These are phyloP conservation scores for Sisyra terminalis DNA, from an alignment of 2,888 invertebrate species.

Conservation along the genomic window DNA sequence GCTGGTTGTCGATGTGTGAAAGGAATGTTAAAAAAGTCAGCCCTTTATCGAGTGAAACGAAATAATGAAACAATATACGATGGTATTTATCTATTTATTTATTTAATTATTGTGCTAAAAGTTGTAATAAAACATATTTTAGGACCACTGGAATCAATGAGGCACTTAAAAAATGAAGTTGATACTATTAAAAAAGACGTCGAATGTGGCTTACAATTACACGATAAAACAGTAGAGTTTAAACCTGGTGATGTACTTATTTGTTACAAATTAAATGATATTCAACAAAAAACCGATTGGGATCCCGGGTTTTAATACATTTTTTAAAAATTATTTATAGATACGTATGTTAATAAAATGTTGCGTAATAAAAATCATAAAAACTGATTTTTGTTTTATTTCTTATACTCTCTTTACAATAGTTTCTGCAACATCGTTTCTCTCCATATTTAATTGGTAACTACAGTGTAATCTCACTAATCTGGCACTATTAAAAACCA, in stretches of 20 bases:
- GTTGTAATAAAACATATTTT: too few species aligned
- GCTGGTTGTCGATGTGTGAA: slow-evolving; percentile 78
- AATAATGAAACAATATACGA: slow-evolving; percentile 46
- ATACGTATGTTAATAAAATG: too few species aligned
- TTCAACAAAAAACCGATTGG: slow-evolving; percentile 58
- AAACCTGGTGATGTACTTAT: slow-evolving; percentile 60
- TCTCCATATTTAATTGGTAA: too few species aligned
- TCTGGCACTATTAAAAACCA: too few species aligned
- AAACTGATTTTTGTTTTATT: too few species aligned
- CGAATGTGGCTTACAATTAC: slow-evolving; percentile 78
- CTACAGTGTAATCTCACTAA: too few species aligned
- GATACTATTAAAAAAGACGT: slow-evolving; percentile 62
- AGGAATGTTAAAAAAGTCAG: slow-evolving; percentile 54
- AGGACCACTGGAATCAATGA: slow-evolving; percentile 66
- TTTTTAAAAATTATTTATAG: slow-evolving; percentile 1
- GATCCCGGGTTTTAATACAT: slow-evolving; percentile 60
- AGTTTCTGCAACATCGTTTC: too few species aligned
- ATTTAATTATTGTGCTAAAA: background rate
- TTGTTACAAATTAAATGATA: slow-evolving; percentile 53
- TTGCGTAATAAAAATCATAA: too few species aligned
- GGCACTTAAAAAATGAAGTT: slow-evolving; percentile 80
- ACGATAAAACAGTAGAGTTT: slow-evolving; percentile 41
- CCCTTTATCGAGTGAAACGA: slow-evolving; percentile 50
- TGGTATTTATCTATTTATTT: slow-evolving; percentile 32
- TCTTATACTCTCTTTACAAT: too few species aligned